Evolutionary conservation across 2,888 invertebrate species (phyloP).

Genomic region (Notodonta ziczac): DNA sequence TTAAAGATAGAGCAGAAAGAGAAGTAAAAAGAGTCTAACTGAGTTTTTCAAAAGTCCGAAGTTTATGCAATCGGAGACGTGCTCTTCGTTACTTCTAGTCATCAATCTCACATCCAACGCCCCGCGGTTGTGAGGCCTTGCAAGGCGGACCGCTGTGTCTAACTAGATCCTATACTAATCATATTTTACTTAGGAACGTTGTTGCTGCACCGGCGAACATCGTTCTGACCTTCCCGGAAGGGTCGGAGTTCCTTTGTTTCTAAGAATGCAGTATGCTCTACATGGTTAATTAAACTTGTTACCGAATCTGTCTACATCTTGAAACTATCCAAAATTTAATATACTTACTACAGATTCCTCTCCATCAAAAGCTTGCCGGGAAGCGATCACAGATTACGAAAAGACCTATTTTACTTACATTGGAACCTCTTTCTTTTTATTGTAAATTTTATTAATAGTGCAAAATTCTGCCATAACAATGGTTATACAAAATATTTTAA

Average conservation of each 20-base stretch:
- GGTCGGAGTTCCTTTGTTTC: background rate
- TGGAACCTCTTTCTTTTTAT: too few relatives aligned
- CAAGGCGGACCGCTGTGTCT: conserved; percentile 8
- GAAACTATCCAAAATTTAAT: too few relatives aligned
- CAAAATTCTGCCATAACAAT: too few relatives aligned
- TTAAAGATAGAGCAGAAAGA: too few relatives aligned
- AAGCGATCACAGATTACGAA: too few relatives aligned
- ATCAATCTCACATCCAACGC: conserved; percentile 13
- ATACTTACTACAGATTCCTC: too few relatives aligned
- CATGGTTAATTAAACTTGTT: background rate
- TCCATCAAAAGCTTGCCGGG: too few relatives aligned
- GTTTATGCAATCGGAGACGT: background rate
- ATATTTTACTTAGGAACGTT: conserved; percentile 18
- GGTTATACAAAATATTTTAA: too few relatives aligned
- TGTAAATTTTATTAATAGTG: too few relatives aligned
- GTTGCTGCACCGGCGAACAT: conserved; percentile 6
- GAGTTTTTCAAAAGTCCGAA: background rate
- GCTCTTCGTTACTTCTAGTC: conserved; percentile 23
- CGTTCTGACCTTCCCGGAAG: conserved; percentile 1
- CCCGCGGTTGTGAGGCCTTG: conserved; percentile 10
- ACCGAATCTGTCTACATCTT: background rate
- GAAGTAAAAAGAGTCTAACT: too few relatives aligned
- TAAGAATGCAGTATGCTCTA: background rate
- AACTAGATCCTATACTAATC: conserved; percentile 30
- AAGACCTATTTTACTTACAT: too few relatives aligned